Evolutionary conservation across 2,888 invertebrate genomes (phyloP), one percentile per base, ranked within the genome.

Genomic region (Agrochola macilenta): DNA sequence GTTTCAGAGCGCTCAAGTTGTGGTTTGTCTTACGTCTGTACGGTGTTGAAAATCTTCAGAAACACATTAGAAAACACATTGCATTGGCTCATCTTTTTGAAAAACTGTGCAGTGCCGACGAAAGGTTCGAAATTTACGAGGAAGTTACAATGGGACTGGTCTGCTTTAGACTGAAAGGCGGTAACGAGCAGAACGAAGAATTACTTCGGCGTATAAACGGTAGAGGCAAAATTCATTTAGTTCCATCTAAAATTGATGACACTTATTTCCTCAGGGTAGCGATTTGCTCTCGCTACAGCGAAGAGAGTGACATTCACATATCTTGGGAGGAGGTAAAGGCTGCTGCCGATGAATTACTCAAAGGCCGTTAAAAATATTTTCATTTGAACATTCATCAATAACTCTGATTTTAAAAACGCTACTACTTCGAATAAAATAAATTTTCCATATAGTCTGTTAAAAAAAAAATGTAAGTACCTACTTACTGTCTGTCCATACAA

Each of bases 21-120:
- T 99, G 99, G 99, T 99, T 99, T 92, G 99, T 99, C 0, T 94
- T 99, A 83, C 97, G 99, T 76, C 95, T 99, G 70, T 99, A 98
- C 91, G 99, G 99, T 0, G 97, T 99, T 0, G 98, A 98, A 92
- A 98, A 99, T 90, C 96, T 99, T 0, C 99, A 99, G 92, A 97
- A 98, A 12, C 97, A 98, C 91, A 99, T 99, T 75, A 97, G 99
- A 87, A 98, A 98, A 89, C 99, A 99, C 86, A 98, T 99, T 73
- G 97, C 97, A 1, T 97, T 99, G 82, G 99, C 99, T 1, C 98
- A 98, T 89, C 97, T 98, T 86, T 99, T 99, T 92, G 99, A 98
- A 90, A 96, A 97, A 14, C 95, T 98, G 1, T 98, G 99, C 70
- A 94, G 95, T 63, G 92, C 97, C 0, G 99, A 99, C 92, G 96